Evolutionary conservation across 2,888 invertebrate species (phyloP).

Genomic region (Nesidiocoris tenuis): DNA sequence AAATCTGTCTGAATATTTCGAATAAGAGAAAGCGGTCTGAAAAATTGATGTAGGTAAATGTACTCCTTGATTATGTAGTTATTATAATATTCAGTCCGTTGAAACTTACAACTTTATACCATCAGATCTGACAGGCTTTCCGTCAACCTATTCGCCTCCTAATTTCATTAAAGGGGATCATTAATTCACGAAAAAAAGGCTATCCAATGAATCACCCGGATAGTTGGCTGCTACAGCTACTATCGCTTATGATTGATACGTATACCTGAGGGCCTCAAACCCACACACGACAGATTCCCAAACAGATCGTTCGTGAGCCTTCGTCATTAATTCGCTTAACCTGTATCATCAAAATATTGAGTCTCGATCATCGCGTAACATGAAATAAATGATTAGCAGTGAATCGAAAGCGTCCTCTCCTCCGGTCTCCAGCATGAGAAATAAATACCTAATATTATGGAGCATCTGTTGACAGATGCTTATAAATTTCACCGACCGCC

Average conservation of each 20-base stretch:
- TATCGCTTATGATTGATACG: not conserved
- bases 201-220: not conserved
- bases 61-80: no score
- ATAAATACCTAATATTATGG: not conserved
- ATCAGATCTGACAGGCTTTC: not conserved
- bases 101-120: not conserved
- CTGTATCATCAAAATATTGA: not conserved
- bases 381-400: not conserved
- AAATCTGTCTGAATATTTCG: no score
- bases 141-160: not conserved
- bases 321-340: not conserved
- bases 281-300: not conserved
- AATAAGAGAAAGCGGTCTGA: no score
- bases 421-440: no score
- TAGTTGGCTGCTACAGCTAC: not conserved
- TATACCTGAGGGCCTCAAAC: not conserved
- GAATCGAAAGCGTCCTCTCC: not conserved
- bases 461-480: not conserved
- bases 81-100: no score
- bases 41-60: no score
- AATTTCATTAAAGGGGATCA: not conserved
- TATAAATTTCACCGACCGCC: not conserved
- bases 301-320: not conserved
- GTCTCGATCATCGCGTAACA: not conserved
- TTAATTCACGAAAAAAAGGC: not conserved